These are phyloP conservation scores for Anguilla japonica DNA, from an alignment of 2,113 vertebrate species.

Conservation along the genomic window DNA sequence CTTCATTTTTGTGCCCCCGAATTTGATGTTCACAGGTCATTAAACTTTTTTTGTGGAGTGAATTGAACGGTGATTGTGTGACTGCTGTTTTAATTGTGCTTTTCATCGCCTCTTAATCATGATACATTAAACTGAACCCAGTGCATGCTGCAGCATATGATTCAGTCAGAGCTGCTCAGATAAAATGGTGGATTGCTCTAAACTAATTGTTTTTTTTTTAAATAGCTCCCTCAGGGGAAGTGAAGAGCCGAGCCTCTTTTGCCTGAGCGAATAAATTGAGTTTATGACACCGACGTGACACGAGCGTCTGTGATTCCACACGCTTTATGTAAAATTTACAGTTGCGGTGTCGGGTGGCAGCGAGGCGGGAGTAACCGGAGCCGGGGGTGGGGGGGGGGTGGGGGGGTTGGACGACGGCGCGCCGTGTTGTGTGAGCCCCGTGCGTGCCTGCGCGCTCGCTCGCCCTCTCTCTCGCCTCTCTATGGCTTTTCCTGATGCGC, in stretches of 20 bases:
- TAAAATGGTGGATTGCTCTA: conserved; percentile 40
- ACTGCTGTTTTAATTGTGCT: conserved; percentile 6
- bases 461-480: conserved; percentile 46
- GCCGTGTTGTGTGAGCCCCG: conserved; percentile 52
- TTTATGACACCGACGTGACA: conserved; percentile 72
- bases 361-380: conserved; percentile 66
- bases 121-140: conserved; percentile 45
- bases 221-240: conserved; percentile 44
- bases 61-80: conserved; percentile 46
- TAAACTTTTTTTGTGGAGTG: conserved; percentile 55
- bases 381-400: conserved; percentile 42
- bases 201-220: conserved; percentile 52
- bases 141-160: conserved; percentile 23
- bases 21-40: conserved; percentile 59
- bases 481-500: conserved; percentile 57
- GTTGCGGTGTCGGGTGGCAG: conserved; percentile 75
- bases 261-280: conserved; percentile 68
- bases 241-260: conserved; percentile 58
- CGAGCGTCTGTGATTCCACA: conserved; percentile 80
- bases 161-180: conserved; percentile 20
- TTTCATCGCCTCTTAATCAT: conserved; percentile 29
- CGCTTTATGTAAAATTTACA: conserved; percentile 77
- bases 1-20: background rate
- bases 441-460: conserved; percentile 53
- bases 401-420: conserved; percentile 52